Evolutionary conservation across 2,113 vertebrate genomes (phyloP).

Genomic region (Oncorhynchus mykiss): DNA sequence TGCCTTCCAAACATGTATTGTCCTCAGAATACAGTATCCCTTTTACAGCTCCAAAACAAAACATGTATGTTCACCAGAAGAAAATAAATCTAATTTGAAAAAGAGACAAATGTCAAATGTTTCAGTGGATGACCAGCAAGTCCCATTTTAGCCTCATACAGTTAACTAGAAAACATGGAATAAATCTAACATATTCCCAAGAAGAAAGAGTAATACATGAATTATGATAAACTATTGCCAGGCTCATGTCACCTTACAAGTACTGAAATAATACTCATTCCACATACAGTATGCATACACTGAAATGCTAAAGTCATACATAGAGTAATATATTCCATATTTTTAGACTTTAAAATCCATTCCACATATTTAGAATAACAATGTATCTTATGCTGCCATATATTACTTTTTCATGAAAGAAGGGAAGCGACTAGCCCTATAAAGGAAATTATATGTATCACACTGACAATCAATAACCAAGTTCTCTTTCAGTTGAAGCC

Average conservation of each 20-base stretch:
- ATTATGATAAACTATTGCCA: constrained; percentile 25
- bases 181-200: constrained; percentile 36
- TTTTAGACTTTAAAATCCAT: constrained; percentile 27
- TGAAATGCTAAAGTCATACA: constrained; percentile 37
- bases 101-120: constrained; percentile 37
- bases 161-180: constrained; percentile 23
- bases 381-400: constrained; percentile 36
- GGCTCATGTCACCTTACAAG: constrained; percentile 30
- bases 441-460: constrained; percentile 53
- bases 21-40: constrained; percentile 65
- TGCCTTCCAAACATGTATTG: constrained; percentile 69
- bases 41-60: constrained; percentile 70
- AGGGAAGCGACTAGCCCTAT: constrained; percentile 35
- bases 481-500: neutral
- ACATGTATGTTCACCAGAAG: constrained; percentile 60
- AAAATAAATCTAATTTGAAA: constrained; percentile 46
- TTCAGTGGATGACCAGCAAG: constrained; percentile 46
- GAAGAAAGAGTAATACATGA: constrained; percentile 28
- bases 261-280: constrained; percentile 35
- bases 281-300: constrained; percentile 11
- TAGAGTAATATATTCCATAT: constrained; percentile 56
- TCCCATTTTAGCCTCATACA: constrained; percentile 36
- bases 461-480: constrained; percentile 49
- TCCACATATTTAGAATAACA: constrained; percentile 41
- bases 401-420: constrained; percentile 34